Percentiles rank a stretch among this genome's conserved stretches.
These are phyloP conservation scores for Sebastes steindachneri DNA, from an alignment of 2,797 vertebrate species.

Conservation along the genomic window DNA sequence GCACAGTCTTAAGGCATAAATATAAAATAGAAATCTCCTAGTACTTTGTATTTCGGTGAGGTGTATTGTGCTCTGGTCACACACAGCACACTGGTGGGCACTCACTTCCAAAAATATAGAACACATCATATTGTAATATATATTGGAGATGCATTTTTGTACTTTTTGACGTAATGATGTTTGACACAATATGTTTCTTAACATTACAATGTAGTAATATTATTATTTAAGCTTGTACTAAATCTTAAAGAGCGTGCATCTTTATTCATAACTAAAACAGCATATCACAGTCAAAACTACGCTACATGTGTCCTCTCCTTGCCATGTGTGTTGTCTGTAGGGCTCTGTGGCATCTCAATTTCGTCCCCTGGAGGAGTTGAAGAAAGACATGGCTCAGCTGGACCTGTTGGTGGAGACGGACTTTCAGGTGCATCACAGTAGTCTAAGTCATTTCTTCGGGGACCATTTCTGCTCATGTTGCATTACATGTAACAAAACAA, in stretches of 20 bases:
- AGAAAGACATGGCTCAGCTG: slow-evolving; percentile 89
- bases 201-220: not conserved
- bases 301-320: not conserved
- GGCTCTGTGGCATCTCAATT: slow-evolving; percentile 75
- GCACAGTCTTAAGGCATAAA: too few species aligned
- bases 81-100: too few species aligned
- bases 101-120: not conserved
- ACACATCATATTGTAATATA: not conserved
- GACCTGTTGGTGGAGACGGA: slow-evolving; percentile 92
- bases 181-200: not conserved
- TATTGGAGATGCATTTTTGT: not conserved
- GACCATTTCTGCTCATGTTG: not conserved
- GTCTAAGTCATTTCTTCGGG: not conserved
- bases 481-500: not conserved
- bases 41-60: too few species aligned
- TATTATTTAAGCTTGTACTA: not conserved
- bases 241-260: not conserved
- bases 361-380: slow-evolving; percentile 90
- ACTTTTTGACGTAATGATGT: too few species aligned
- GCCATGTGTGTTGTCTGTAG: not conserved
- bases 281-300: not conserved
- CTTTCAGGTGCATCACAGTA: slow-evolving; percentile 75
- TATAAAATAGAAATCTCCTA: too few species aligned
- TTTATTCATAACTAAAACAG: not conserved
- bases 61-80: not conserved